These are phyloP conservation scores for Fukomys damarensis DNA, from an alignment of 2,113 vertebrate genomes.

Conservation along the genomic window DNA sequence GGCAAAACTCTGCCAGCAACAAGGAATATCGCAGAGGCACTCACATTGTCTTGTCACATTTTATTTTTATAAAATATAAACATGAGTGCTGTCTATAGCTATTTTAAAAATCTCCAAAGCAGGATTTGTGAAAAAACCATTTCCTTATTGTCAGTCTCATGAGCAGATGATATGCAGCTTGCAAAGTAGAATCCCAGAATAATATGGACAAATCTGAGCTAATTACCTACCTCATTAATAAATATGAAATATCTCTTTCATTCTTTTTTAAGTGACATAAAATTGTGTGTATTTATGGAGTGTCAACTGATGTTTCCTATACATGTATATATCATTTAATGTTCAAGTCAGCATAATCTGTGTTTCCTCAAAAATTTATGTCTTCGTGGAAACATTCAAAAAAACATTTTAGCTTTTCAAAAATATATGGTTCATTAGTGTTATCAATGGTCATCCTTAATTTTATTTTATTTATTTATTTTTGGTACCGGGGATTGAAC, in stretches of 20 bases:
- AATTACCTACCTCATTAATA: background rate
- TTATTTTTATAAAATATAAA: constrained; percentile 20
- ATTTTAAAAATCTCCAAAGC: background rate
- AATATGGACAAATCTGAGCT: background rate
- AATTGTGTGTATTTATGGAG: background rate
- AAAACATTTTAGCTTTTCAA: background rate
- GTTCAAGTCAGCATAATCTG: background rate
- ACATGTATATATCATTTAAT: background rate
- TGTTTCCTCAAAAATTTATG: background rate
- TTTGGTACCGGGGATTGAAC: too few species aligned
- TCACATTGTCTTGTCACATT: background rate
- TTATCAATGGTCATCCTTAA: background rate
- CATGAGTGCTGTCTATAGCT: background rate
- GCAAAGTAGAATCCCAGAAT: background rate
- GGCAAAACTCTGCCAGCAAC: background rate
- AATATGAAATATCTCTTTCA: background rate
- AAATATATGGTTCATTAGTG: background rate
- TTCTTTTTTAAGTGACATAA: background rate
- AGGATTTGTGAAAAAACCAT: background rate
- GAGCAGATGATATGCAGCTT: background rate
- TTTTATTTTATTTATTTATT: too few species aligned
- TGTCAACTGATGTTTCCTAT: background rate
- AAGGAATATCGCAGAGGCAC: background rate
- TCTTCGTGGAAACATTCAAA: background rate
- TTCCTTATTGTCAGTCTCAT: background rate